Base-by-base conservation (phyloP, 2,113 vertebrate genomes). In the Zeus faber region DNA sequence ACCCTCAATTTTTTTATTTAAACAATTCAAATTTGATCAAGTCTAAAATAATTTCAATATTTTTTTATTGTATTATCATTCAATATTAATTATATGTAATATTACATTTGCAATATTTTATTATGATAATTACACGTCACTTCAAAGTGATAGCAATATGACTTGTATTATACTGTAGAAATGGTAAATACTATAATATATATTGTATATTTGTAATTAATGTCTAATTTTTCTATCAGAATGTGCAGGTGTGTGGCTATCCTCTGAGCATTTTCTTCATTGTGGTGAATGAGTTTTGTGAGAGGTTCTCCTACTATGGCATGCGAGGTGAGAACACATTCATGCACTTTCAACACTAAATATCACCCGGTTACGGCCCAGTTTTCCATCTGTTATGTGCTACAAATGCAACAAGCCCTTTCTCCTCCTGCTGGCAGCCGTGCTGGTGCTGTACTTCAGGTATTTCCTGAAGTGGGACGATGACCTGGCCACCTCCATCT, bases 301-400 rank as follows among this genome's bases (percentile, higher is more conserved):
- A 98, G 79, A 83, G 95, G 13, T 99, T 99, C 77, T 99, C 97
- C 85, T 98, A 97, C 87, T 98, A 97, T 98, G 95, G 95, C 75
- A 98, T 98, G 95, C 83, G 87, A 90, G 95, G 96, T 98, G 86
- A 87, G 7, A 59, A 52, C 9, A 17, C 49, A 40, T 33, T 1
- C 0, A 0, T 46, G 16, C n/a, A 3, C 35, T 18, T 10, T 2
- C 4, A 4, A 37, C 6, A 37, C 4, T 14, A n/a, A 1, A 9
- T 37, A 5, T 29, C 8, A 29, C 4, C 31, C 31, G 13, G n/a
- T 37, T n/a, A 9, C 33, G n/a, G 33, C 33, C n/a, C 33, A 14
- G 33, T 9, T 11, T 9, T 14, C 13, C n/a, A 5, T 37, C 13
- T 1, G 13, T 6, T 4, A 4, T 11, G 3, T 33, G 37, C 14